Conservation (phyloP, 2,113 vertebrate genomes). For the Neolamprologus longior region DNA sequence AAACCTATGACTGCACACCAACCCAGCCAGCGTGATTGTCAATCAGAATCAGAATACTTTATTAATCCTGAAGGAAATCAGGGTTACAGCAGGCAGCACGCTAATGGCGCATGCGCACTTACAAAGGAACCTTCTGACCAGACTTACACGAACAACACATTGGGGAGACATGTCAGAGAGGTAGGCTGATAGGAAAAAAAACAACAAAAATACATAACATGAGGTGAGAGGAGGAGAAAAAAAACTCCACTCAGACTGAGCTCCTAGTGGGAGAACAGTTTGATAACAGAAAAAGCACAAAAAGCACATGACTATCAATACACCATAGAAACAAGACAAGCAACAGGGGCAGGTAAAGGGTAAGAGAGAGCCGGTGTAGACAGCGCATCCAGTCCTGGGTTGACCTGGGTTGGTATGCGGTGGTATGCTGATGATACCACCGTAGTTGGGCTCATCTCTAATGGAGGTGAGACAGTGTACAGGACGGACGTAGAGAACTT, state of each 20-base stretch:
- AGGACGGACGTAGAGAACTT: neutral
- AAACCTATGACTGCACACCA: neutral
- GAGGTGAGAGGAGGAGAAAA: neutral
- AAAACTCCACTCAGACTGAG: neutral
- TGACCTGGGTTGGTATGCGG: neutral
- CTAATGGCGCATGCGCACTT: accelerated
- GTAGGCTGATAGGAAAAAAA: neutral
- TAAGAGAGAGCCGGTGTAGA: neutral
- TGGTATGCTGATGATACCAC: neutral
- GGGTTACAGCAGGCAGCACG: neutral
- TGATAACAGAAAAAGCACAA: neutral
- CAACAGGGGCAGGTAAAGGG: neutral
- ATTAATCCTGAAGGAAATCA: accelerated
- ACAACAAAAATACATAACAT: neutral
- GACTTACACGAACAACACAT: accelerated
- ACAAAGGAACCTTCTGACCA: neutral
- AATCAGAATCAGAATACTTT: neutral
- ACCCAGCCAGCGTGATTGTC: neutral
- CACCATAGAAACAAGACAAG: neutral
- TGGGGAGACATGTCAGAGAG: accelerated
- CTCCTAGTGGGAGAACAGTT: neutral
- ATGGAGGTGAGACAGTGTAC: neutral
- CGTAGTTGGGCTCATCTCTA: neutral
- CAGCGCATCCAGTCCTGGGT: neutral
- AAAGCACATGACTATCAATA: neutral